Evolutionary conservation across 2,888 invertebrate species (phyloP), one percentile per base, ranked within the genome.

Genomic region (Agrochola macilenta): DNA sequence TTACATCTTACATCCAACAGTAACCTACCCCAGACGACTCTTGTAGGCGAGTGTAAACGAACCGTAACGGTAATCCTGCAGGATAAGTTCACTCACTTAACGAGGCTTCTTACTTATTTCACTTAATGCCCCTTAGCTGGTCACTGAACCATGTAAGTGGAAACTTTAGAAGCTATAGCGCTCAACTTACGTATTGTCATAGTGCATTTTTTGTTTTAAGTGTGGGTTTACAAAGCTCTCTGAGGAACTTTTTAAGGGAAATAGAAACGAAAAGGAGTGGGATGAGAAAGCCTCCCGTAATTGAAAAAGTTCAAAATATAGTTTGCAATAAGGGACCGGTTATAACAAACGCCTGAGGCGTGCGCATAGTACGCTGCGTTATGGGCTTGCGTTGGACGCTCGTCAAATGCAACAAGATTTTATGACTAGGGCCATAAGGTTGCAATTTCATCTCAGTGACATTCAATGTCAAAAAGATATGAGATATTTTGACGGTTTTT

Each of bases 101-200:
- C 83, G 85, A 90, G 94, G 94, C 93, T 94, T 94, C 94, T 87
- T 87, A 88, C 88, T 89, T 89, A 88, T 84, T 87, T 78, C 81
- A 88, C 86, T 90, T 92, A 92, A 93, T 90, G 73, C 90, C 87
- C 81, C 88, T 93, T 89, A 92, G 78, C 92, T 91, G 92, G 93
- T 92, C 92, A 90, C 81, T 91, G 93, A 94, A 93, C 94, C 84
- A 75, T 88, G 75, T 80, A 76, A 86, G 74, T 75, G 78, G 88
- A 79, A 89, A 89, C 83, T 84, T 81, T 83, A 88, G 81, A 84
- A 72, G 79, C 54, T 80, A 43, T 46, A 65, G 60, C 12, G 65
- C 49, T 66, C 60, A 70, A 61, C 30, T 66, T 66, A 52, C 39
- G 9, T 52, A 7, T 35, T 52, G 17, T 71, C 60, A 30, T 60